phyloP scores from a whole-genome alignment of 2,888 invertebrate species.

The Hydriomena furcata region DNA sequence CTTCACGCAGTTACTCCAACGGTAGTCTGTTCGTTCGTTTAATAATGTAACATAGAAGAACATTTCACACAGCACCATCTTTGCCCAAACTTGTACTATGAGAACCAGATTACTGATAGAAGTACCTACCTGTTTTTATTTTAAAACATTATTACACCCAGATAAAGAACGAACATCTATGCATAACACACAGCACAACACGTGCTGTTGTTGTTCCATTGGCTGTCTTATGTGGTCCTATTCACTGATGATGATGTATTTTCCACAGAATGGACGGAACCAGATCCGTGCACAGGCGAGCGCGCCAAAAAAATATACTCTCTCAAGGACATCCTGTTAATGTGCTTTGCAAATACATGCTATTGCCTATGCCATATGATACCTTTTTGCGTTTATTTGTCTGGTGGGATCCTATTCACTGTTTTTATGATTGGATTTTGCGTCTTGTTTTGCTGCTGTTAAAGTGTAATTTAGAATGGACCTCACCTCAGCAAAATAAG shows the following conservation, averaged over 20 bases:
- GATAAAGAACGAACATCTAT: no score
- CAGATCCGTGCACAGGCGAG: conserved; percentile 41
- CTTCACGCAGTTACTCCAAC: no score
- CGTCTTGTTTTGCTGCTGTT: conserved; percentile 45
- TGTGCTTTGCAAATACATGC: conserved; percentile 8
- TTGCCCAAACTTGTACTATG: no score
- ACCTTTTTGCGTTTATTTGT: conserved; percentile 5
- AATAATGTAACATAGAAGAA: no score
- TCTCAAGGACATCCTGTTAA: conserved; percentile 29
- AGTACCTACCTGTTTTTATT: no score
- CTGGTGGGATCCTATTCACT: conserved; percentile 7
- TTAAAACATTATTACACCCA: no score
- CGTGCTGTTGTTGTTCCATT: no score
- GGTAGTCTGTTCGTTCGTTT: no score
- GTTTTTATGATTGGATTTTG: conserved; percentile 41
- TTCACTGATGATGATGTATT: not conserved
- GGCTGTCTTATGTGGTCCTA: no score
- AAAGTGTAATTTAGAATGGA: conserved; percentile 7
- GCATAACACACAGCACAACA: no score
- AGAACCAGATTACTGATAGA: no score
- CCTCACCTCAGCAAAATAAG: not conserved
- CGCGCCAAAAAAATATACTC: conserved; percentile 37
- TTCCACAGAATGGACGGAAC: conserved; percentile 44
- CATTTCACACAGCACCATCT: no score
- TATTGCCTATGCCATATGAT: not conserved